A percentile compares a stretch with the other conserved stretches of the same genome.
Conservation (phyloP, 2,113 vertebrate genomes). For the Mus pahari region DNA sequence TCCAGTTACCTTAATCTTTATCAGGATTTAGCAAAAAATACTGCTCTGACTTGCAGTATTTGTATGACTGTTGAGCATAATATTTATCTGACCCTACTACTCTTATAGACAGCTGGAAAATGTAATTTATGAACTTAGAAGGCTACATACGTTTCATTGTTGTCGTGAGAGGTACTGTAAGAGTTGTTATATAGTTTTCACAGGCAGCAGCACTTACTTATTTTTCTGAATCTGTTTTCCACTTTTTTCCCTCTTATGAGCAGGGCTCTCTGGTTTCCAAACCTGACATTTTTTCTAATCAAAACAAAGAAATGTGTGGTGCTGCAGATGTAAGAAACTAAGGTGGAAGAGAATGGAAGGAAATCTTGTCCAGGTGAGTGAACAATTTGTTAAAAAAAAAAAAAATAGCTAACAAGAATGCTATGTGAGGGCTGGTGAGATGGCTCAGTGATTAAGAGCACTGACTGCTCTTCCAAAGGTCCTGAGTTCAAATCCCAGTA, state of each 20-base stretch:
- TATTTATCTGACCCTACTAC: no score
- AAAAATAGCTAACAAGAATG: neutral
- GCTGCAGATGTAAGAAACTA: constrained; percentile 47
- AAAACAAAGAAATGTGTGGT: constrained; percentile 54
- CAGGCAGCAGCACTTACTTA: neutral
- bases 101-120: neutral
- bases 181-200: neutral
- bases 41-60: no score
- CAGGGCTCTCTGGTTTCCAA: constrained; percentile 62
- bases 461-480: no score
- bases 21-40: no score
- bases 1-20: no score
- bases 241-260: neutral
- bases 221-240: constrained; percentile 26
- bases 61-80: no score
- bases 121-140: neutral
- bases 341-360: constrained; percentile 38
- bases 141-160: neutral
- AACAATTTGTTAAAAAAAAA: neutral
- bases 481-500: no score
- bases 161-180: neutral
- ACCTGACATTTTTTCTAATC: constrained; percentile 40
- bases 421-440: no score
- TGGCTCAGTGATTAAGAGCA: no score
- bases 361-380: constrained; percentile 64